phyloP scores from a whole-genome alignment of 1,140 invertebrate genomes.

The Drosophila sproati region DNA sequence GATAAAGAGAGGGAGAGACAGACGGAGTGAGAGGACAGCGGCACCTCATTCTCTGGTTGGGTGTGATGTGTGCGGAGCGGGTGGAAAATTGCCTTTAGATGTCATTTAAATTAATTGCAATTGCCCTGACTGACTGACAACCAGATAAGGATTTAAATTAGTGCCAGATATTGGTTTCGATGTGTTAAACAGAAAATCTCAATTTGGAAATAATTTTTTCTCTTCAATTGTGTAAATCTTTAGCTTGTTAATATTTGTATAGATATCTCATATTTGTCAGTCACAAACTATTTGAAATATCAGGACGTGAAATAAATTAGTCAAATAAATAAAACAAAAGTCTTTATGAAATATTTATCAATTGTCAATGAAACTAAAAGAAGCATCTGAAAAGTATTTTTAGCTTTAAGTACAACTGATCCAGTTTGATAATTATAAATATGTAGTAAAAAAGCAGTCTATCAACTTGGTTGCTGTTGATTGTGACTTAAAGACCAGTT shows the following conservation, averaged over 20 bases:
- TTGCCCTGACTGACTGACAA: conserved; percentile 6
- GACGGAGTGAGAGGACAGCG: not conserved
- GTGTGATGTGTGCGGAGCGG: not conserved
- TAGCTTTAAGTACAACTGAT: too few relatives aligned
- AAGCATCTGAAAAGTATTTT: too few relatives aligned
- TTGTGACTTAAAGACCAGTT: not conserved
- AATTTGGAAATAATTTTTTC: not conserved
- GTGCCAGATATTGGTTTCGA: conserved; percentile 10
- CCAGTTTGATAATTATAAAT: too few relatives aligned
- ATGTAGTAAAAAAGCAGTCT: too few relatives aligned
- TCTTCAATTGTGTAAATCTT: not conserved
- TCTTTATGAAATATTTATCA: too few relatives aligned
- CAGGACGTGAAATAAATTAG: too few relatives aligned
- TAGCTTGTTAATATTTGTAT: too few relatives aligned
- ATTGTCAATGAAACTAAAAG: too few relatives aligned
- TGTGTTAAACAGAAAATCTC: not conserved
- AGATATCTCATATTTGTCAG: too few relatives aligned
- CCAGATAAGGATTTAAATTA: conserved; percentile 12
- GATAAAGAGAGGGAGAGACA: not conserved
- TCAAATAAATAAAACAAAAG: too few relatives aligned
- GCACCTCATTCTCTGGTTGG: not conserved
- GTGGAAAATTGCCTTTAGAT: conserved; percentile 71
- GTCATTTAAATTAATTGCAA: conserved; percentile 74
- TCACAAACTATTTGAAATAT: too few relatives aligned
- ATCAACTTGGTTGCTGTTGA: too few relatives aligned